Evolutionary conservation across 2,888 invertebrate genomes (phyloP).

Genomic region (Drosophila macrothrix): DNA sequence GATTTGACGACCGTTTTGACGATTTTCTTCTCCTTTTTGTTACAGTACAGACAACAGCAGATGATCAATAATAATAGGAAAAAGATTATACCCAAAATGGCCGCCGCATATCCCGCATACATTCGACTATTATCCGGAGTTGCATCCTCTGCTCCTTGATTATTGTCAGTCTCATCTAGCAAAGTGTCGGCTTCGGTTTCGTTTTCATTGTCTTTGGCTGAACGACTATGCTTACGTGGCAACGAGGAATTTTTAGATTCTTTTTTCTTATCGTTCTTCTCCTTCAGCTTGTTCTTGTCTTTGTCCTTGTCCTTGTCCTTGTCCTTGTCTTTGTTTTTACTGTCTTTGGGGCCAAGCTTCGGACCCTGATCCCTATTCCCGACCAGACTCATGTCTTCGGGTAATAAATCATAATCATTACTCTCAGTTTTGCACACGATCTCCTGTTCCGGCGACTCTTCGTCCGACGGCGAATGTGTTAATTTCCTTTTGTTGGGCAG

Average conservation of each 20-base stretch:
- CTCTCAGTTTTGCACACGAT: slow-evolving; percentile 9
- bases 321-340: background rate
- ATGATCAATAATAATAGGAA: slow-evolving; percentile 54
- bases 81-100: slow-evolving; percentile 45
- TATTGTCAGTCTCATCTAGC: background rate
- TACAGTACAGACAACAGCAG: slow-evolving; percentile 49
- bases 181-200: background rate
- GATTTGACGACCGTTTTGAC: background rate
- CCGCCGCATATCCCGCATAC: slow-evolving; percentile 53
- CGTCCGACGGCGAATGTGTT: background rate
- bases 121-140: slow-evolving; percentile 40
- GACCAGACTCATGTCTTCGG: slow-evolving; percentile 12
- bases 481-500: background rate
- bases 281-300: no score
- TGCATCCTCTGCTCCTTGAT: background rate
- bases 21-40: background rate
- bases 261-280: background rate
- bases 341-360: background rate
- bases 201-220: background rate
- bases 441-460: background rate
- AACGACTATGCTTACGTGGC: slow-evolving; percentile 34
- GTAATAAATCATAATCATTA: slow-evolving; percentile 35
- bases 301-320: background rate
- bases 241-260: background rate
- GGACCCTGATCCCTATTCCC: slow-evolving; percentile 5